Conservation (phyloP, 1,140 invertebrate species). For the Lepidostoma basale region DNA sequence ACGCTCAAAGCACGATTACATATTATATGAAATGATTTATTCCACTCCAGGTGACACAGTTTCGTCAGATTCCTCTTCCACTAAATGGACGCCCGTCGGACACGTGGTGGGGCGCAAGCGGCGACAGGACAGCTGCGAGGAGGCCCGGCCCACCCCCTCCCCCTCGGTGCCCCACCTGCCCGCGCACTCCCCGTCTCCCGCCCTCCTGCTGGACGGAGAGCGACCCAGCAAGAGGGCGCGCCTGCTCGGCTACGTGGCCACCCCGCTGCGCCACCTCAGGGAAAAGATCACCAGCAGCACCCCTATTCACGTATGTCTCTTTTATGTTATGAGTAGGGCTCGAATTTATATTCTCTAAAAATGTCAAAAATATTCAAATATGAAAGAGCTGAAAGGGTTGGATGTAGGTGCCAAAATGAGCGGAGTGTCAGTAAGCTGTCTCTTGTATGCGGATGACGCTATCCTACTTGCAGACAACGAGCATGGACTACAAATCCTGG, state of each 20-base stretch:
- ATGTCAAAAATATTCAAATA: too few relatives aligned
- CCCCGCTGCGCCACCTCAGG: slow-evolving; percentile 47
- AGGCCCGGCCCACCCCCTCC: background rate
- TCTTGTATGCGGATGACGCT: too few relatives aligned
- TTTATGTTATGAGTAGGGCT: too few relatives aligned
- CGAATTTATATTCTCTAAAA: too few relatives aligned
- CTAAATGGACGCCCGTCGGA: slow-evolving; percentile 46
- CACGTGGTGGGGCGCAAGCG: slow-evolving; percentile 57
- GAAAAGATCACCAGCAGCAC: slow-evolving; percentile 42
- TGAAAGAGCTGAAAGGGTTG: too few relatives aligned
- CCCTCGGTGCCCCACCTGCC: background rate
- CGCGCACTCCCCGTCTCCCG: background rate
- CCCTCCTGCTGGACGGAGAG: slow-evolving; percentile 3
- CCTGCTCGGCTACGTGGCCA: slow-evolving; percentile 49
- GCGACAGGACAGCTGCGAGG: slow-evolving; percentile 48
- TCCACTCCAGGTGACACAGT: slow-evolving; percentile 38
- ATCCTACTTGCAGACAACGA: too few relatives aligned
- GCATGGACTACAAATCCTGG: too few relatives aligned
- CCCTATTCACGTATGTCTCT: slow-evolving; percentile 33
- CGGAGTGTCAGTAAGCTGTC: too few relatives aligned
- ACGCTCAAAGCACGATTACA: too few relatives aligned
- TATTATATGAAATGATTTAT: too few relatives aligned
- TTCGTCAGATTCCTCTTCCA: slow-evolving; percentile 32
- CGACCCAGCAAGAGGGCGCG: slow-evolving; percentile 45
- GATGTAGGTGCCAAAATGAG: too few relatives aligned